Evolutionary conservation across 2,113 vertebrate species (phyloP).

Genomic region (Aegotheles bennettii): DNA sequence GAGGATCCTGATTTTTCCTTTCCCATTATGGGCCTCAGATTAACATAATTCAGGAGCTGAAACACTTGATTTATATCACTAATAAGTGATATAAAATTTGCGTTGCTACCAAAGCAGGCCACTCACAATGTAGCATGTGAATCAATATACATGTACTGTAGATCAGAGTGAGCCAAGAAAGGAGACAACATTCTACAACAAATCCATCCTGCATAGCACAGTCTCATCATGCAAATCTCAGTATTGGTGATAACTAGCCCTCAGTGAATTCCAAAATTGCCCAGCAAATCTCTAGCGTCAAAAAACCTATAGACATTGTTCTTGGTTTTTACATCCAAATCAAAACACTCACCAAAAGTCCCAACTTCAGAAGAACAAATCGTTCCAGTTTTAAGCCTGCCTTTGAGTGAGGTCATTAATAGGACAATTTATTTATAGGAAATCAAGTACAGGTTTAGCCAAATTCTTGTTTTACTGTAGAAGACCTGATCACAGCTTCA

Average conservation of each 20-base stretch:
- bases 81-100: conserved; percentile 60
- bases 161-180: conserved; percentile 34
- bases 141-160: conserved; percentile 6
- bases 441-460: not conserved
- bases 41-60: conserved; percentile 55
- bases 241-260: not conserved
- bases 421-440: conserved; percentile 4
- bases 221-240: not conserved
- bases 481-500: not conserved
- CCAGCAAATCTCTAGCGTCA: not conserved
- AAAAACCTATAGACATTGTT: not conserved
- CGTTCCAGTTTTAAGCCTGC: not conserved
- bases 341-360: not conserved
- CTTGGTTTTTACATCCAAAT: conserved; percentile 17
- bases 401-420: not conserved
- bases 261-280: not conserved
- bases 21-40: not conserved
- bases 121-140: conserved; percentile 55
- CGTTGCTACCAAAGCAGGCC: conserved; percentile 30
- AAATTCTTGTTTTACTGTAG: not conserved
- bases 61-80: conserved; percentile 69
- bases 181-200: conserved; percentile 24
- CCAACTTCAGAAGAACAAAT: conserved; percentile 1
- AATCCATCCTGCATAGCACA: not conserved
- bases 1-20: not conserved